Base-by-base conservation (phyloP, 2,113 vertebrate species). In the Hippocampus abdominalis region DNA sequence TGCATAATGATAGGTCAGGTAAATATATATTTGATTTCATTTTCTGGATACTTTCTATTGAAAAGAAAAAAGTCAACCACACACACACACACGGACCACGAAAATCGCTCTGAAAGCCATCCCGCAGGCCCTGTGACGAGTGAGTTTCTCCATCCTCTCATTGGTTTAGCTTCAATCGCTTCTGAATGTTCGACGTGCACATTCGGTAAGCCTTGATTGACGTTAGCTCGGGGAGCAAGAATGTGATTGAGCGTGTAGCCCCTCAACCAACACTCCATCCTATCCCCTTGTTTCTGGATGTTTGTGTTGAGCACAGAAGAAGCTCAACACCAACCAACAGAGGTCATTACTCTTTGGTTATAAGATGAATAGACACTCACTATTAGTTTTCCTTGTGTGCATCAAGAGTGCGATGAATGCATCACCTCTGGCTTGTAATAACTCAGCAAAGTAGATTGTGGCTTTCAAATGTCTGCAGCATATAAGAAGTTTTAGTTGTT, bases 171-270 rank as follows among this genome's bases (percentile, higher is more conserved):
- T 36, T 36, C 32, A 36, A 36, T 36, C 5, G 32, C 32, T 36
- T 36, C 32, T 36, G 4, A 36, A 36, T 36, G 32, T 36, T 44
- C 77, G 78, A 79, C 81, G 83, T 87, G 82, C 86, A 83, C 82
- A 84, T 88, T 85, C 84, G 86, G 74, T 78, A 86, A 62, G 80
- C 83, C 79, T 85, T 79, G 83, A 54, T 76, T 84, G 74, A 84
- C 84, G 76, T 80, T 73, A 78, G 88, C 85, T 81, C 74, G 82
- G 27, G 75, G 86, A 88, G 77, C 78, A 76, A 75, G 76, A 76
- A 86, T 60, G 84, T 81, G 80, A 81, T 78, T 78, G 84, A 84
- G 78, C 68, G 78, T 70, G 76, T 64, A 72, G 81, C 70, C 68
- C 77, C 66, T 83, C 76, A 76, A 71, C 83, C 57, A 27, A 11